Base-by-base conservation (phyloP, 2,888 invertebrate genomes). In the Hypomecis punctinalis region DNA sequence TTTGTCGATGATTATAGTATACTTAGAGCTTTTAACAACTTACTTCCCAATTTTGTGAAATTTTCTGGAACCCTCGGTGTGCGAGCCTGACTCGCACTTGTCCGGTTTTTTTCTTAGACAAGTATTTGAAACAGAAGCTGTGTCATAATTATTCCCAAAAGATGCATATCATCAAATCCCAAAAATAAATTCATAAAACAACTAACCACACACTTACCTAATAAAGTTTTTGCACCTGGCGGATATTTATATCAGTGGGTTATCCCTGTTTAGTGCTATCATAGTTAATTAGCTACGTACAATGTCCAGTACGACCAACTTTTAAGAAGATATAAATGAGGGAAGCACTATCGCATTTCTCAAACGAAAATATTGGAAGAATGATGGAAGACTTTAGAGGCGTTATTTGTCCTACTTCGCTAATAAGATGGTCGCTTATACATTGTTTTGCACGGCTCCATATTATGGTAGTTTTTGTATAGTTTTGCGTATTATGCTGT, bases 171-270 rank as follows among this genome's bases (percentile, higher is more conserved):
- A n/a, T 7, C 33, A 5, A 37, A 46, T 13, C 55, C 55, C 23
- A 5, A 39, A 13, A 39, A 6, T 33, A n/a, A 43, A 10, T 35
- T 42, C 23, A 33, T 7, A 40, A 42, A 47, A 23, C 40, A 52
- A 10, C 48, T 56, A 45, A 49, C n/a, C 37, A 43, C 37, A 3
- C 47, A 54, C 6, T 51, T 55, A 57, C 37, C 46, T 58, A 58
- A 35, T 53, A 46, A 55, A 54, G 54, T 65, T 65, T 65, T 65
- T 65, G 52, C 55, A 37, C 39, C 71, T 74, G 69, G 61, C 70
- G 70, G 70, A 66, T 73, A 76, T 77, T 71, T 72, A 75, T 77
- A 80, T 77, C 76, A 79, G 75, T 78, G 83, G 83, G 83, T 82
- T 82, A 82, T 82, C 81, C 83, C 83, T 81, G 65, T 66, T 51